Percentiles rank a stretch among this genome's conserved stretches.
phyloP scores from a whole-genome alignment of 2,113 vertebrate species.

The Microtus richardsoni region DNA sequence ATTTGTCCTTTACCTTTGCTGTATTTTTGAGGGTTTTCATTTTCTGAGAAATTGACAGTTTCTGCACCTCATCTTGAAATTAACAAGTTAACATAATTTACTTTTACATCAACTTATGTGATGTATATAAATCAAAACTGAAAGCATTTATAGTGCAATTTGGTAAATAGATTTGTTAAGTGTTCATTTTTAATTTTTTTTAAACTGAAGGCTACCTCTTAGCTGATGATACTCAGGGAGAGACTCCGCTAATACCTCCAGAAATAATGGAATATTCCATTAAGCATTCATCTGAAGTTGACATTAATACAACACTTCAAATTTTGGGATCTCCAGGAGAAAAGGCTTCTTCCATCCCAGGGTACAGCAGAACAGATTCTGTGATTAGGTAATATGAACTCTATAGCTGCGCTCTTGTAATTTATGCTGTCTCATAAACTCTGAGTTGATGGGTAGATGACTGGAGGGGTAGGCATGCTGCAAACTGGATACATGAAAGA shows the following conservation, averaged over 20 bases:
- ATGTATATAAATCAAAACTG: slow-evolving; percentile 77
- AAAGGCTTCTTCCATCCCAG: slow-evolving; percentile 98
- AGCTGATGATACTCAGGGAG: slow-evolving; percentile 99
- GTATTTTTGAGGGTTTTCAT: slow-evolving; percentile 63
- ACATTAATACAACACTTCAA: slow-evolving; percentile 99
- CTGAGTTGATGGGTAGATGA: slow-evolving; percentile 72
- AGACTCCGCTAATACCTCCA: slow-evolving; percentile 97
- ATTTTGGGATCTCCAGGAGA: slow-evolving; percentile 98
- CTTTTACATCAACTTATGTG: slow-evolving; percentile 77
- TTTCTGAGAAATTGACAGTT: slow-evolving; percentile 68
- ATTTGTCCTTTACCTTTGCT: slow-evolving; percentile 66
- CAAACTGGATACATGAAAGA: slow-evolving; percentile 43
- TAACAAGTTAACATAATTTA: slow-evolving; percentile 70
- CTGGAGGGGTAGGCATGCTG: slow-evolving; percentile 55
- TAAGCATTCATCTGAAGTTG: slow-evolving; percentile 97
- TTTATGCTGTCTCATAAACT: slow-evolving; percentile 76
- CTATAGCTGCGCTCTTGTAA: slow-evolving; percentile 80
- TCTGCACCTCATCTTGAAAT: slow-evolving; percentile 68
- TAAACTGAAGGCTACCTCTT: slow-evolving; percentile 95
- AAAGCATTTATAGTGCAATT: slow-evolving; percentile 75
- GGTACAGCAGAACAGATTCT: slow-evolving; percentile 98
- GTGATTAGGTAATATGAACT: slow-evolving; percentile 95
- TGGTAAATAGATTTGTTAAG: slow-evolving; percentile 85
- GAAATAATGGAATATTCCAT: slow-evolving; percentile 99
- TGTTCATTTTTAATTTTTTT: slow-evolving; percentile 88